Conservation (phyloP, 1,140 invertebrate genomes). For the Drosophila gunungcola region DNA sequence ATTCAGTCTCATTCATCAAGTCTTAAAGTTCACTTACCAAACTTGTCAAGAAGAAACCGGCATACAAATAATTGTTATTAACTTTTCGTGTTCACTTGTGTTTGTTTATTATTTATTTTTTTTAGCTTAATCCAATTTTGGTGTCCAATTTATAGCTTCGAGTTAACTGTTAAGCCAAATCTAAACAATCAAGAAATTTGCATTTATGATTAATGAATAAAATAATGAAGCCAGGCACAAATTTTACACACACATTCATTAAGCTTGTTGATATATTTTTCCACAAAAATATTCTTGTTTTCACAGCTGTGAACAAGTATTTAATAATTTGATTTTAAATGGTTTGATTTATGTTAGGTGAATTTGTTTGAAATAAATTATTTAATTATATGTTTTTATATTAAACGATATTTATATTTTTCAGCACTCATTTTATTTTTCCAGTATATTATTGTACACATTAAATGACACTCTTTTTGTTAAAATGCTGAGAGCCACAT, state of each 20-base stretch:
- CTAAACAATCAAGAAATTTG: conserved; percentile 55
- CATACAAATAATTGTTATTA: conserved; percentile 49
- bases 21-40: conserved; percentile 70
- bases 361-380: background rate
- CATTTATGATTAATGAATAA: conserved; percentile 58
- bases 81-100: conserved; percentile 7
- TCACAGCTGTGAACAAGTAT: conserved; percentile 53
- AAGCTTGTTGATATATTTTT: conserved; percentile 14
- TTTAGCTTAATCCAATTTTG: conserved; percentile 43
- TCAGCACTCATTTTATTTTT: no score
- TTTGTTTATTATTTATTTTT: conserved; percentile 18
- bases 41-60: conserved; percentile 69
- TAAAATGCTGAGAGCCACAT: no score
- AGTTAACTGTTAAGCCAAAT: background rate
- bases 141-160: conserved; percentile 37
- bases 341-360: background rate
- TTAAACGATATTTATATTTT: no score
- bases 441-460: no score
- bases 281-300: conserved; percentile 36
- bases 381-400: no score
- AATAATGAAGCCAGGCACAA: conserved; percentile 29
- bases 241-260: conserved; percentile 28
- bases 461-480: no score
- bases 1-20: conserved; percentile 31
- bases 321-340: conserved; percentile 17